A percentile compares a stretch with the other conserved stretches of the same genome.
These are phyloP conservation scores for Zaprionus gabonicus DNA, from an alignment of 1,140 invertebrate species.

Conservation along the genomic window DNA sequence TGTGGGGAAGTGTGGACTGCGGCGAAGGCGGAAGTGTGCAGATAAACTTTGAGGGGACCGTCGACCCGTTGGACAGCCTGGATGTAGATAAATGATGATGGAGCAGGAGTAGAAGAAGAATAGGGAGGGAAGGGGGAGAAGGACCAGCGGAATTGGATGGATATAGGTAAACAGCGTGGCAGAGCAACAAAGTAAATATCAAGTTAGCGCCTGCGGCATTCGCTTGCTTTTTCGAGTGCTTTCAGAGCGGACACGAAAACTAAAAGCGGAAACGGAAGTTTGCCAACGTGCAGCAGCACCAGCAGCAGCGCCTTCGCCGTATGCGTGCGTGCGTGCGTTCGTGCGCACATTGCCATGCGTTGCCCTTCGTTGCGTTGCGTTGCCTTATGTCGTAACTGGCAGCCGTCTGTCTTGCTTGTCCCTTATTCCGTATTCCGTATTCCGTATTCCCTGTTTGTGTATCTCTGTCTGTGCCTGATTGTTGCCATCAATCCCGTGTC, in stretches of 20 bases:
- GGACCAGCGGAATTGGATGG: constrained; percentile 7
- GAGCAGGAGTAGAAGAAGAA: constrained; percentile 6
- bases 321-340: constrained; percentile 46
- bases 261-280: constrained; percentile 81
- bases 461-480: constrained; percentile 35
- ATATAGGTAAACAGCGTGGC: constrained; percentile 65
- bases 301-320: constrained; percentile 18
- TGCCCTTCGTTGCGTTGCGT: too few species aligned
- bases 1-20: constrained; percentile 14
- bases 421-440: not conserved
- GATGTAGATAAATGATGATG: constrained; percentile 16
- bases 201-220: constrained; percentile 78
- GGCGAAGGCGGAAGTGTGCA: constrained; percentile 54
- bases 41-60: constrained; percentile 57
- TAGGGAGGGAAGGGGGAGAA: not conserved
- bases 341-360: constrained; percentile 48
- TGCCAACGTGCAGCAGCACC: constrained; percentile 53
- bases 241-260: constrained; percentile 60
- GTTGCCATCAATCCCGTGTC: constrained; percentile 34
- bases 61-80: constrained; percentile 2
- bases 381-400: constrained; percentile 15
- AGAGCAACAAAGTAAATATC: constrained; percentile 80
- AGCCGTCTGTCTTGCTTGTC: constrained; percentile 8
- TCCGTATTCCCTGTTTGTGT: constrained; percentile 15
- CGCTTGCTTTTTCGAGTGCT: constrained; percentile 45